A percentile compares a stretch with the other conserved stretches of the same genome.
These are phyloP conservation scores for Frankliniella fusca DNA, from an alignment of 2,888 invertebrate genomes.

Conservation along the genomic window DNA sequence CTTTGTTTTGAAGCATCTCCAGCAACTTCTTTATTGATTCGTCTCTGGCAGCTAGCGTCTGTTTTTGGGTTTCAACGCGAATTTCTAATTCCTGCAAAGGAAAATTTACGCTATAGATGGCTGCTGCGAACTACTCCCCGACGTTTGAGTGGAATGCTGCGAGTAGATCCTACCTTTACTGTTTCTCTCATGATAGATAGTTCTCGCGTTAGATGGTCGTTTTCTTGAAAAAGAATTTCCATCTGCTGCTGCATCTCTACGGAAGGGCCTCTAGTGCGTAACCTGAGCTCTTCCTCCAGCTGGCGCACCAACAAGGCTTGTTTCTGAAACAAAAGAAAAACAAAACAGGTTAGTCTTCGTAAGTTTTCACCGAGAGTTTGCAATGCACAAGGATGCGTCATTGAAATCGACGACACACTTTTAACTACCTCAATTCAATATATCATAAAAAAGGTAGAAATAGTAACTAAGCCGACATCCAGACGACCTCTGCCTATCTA, in stretches of 20 bases:
- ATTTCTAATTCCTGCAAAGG: slow-evolving; percentile 81
- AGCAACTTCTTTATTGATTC: slow-evolving; percentile 97
- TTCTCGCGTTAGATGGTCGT: slow-evolving; percentile 89
- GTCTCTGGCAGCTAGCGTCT: slow-evolving; percentile 92
- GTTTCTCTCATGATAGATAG: slow-evolving; percentile 89
- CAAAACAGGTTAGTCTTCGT: background rate
- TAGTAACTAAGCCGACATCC: too few species aligned
- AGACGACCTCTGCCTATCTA: background rate
- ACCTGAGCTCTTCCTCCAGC: slow-evolving; percentile 83
- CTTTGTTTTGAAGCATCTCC: slow-evolving; percentile 97
- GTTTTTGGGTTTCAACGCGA: slow-evolving; percentile 96
- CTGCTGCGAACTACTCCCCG: background rate
- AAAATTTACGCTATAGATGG: slow-evolving; percentile 31
- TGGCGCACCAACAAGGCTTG: slow-evolving; percentile 92
- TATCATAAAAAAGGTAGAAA: slow-evolving; percentile 26
- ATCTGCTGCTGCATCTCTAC: slow-evolving; percentile 89
- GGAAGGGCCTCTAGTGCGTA: slow-evolving; percentile 83
- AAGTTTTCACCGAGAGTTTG: too few species aligned
- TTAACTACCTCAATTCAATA: too few species aligned
- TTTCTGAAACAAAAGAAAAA: slow-evolving; percentile 63
- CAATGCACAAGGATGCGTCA: too few species aligned
- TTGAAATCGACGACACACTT: too few species aligned
- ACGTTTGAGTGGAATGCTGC: background rate
- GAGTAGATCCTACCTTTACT: slow-evolving; percentile 64
- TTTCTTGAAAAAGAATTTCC: slow-evolving; percentile 86